These are phyloP conservation scores for Camponotus floridanus DNA, from an alignment of 1,140 invertebrate species.

Conservation along the genomic window DNA sequence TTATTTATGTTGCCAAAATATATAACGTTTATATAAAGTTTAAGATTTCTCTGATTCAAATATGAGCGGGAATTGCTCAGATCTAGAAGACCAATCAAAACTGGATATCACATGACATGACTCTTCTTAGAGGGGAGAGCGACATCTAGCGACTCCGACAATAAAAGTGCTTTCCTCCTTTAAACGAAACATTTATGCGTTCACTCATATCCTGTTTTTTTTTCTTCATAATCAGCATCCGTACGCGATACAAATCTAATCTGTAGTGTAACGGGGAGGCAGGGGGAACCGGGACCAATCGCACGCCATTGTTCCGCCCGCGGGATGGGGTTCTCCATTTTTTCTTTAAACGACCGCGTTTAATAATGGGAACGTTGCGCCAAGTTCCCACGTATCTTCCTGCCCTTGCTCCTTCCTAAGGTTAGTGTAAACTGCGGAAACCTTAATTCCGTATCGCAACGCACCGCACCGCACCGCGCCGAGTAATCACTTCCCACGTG, in stretches of 20 bases:
- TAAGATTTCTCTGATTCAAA: too few relatives aligned
- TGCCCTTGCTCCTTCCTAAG: constrained; percentile 29
- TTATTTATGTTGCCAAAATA: too few relatives aligned
- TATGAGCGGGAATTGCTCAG: too few relatives aligned
- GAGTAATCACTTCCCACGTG: constrained; percentile 61
- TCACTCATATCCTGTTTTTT: constrained; percentile 18
- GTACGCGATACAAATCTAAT: constrained; percentile 17
- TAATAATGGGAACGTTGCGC: constrained; percentile 58
- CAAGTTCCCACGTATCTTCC: constrained; percentile 47
- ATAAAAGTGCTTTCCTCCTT: neutral
- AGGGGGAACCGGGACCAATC: constrained; percentile 35
- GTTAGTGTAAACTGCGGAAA: constrained; percentile 51
- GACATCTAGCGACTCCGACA: neutral
- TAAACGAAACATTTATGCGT: neutral
- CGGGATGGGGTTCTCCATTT: neutral
- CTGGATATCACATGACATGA: too few relatives aligned
- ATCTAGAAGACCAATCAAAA: too few relatives aligned
- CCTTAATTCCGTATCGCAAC: constrained; percentile 43
- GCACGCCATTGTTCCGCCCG: constrained; percentile 43
- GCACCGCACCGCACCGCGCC: neutral
- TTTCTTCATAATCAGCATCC: neutral
- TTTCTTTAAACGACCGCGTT: neutral
- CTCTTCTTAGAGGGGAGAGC: neutral
- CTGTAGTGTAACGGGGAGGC: neutral
- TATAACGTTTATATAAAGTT: too few relatives aligned